Evolutionary conservation across 1,140 invertebrate genomes (phyloP), one percentile per base, ranked within the genome.

Genomic region (Philotrypesis tridentata): DNA sequence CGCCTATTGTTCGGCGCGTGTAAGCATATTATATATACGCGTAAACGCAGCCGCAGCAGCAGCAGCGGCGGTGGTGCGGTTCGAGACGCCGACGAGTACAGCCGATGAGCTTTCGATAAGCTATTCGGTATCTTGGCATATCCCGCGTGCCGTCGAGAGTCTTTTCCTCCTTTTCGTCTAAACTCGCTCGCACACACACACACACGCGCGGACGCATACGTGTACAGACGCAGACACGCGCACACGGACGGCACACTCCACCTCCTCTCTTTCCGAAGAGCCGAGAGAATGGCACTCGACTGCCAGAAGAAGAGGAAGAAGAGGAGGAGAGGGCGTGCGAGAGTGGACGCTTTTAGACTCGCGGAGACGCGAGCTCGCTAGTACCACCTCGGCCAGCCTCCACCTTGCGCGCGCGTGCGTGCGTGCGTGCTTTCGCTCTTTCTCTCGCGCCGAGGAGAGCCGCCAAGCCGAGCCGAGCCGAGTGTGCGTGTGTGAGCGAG

Each of bases 341-440:
- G 73, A 77, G 82, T 55, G 14, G 81, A 83, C 79, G 73, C 37
- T 82, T 82, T 82, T 82, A 82, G 80, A 82, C 48, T 55, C 48
- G 21, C 79, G 63, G 40, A 25, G 33, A 61, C 55, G 55, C 60
- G 68, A n/a, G 43, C 70, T 80, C 65, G 79, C 63, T 25, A n/a
- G 79, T 40, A 81, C 72, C 79, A 81, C 72, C 79, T 81, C 63
- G 63, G 33, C 17, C 72, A 81, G 79, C 79, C 43, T 75, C 79
- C 63, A 75, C 68, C 68, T 71, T 43, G 55, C 70, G 43, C 68
- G 67, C 11, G 63, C 68, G 29, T 37, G 27, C 7, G 65, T 33
- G 55, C 48, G 17, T 43, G 21, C 27, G 14, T 11, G 23, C 63
- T 14, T 27, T 31, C 29, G 17, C 48, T 55, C 48, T 55, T 21